Percentiles rank a stretch among this genome's conserved stretches.
Evolutionary conservation across 2,888 invertebrate genomes (phyloP).

Genomic region (Platypus cylindrus): DNA sequence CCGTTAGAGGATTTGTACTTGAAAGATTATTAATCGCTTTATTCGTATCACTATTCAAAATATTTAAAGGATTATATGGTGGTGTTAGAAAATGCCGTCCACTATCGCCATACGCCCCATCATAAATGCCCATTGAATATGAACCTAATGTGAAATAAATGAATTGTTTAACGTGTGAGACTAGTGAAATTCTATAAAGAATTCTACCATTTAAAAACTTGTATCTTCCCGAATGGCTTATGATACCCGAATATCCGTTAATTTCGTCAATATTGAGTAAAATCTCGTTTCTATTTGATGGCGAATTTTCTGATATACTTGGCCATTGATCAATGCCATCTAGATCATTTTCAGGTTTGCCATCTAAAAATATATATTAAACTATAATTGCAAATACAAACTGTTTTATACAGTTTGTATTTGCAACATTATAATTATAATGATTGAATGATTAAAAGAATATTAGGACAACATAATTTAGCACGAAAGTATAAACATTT

Average conservation of each 20-base stretch:
- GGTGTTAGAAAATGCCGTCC: constrained; percentile 21
- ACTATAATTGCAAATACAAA: too few species aligned
- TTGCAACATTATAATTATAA: too few species aligned
- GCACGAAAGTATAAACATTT: too few species aligned
- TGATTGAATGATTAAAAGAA: too few species aligned
- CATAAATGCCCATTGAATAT: constrained; percentile 19
- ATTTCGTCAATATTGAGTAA: constrained; percentile 30
- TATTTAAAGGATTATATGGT: constrained; percentile 19
- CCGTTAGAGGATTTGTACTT: constrained; percentile 13
- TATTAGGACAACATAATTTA: too few species aligned
- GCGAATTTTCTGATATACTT: constrained; percentile 20
- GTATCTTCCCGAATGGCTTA: constrained; percentile 24
- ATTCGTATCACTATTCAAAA: constrained; percentile 24
- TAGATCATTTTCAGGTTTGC: constrained; percentile 22
- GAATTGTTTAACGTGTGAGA: background rate
- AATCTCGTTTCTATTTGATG: constrained; percentile 17
- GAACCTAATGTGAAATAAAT: constrained; percentile 17
- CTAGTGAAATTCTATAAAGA: background rate
- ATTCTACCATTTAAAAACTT: constrained; percentile 28
- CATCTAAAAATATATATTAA: constrained; percentile 28
- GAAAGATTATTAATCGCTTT: constrained; percentile 20
- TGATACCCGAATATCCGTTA: constrained; percentile 29
- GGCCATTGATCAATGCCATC: constrained; percentile 34
- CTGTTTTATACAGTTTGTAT: too few species aligned
- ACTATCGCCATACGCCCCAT: constrained; percentile 22